Conservation (phyloP, 2,797 vertebrate genomes). For the Pangasius sanitwongsei region DNA sequence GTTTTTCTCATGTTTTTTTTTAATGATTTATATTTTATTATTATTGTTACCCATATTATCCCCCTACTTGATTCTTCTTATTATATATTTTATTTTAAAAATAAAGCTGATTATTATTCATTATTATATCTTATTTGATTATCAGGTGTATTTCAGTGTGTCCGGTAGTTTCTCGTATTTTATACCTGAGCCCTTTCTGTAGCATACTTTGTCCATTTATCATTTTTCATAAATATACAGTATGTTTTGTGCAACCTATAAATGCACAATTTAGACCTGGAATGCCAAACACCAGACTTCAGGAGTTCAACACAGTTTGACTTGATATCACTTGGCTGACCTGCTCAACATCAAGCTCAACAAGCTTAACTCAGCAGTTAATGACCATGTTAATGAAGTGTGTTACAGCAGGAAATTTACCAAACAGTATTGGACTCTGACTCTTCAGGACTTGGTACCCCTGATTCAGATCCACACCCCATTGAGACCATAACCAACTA, state of each 20-base stretch:
- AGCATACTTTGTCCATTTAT: slow-evolving; percentile 2
- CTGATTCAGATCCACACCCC: slow-evolving; percentile 30
- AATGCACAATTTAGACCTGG: not conserved
- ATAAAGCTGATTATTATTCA: slow-evolving; percentile 22
- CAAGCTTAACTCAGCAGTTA: not conserved
- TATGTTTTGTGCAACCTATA: slow-evolving; percentile 15
- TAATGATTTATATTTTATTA: not conserved
- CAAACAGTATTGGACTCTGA: not conserved
- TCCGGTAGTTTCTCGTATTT: not conserved
- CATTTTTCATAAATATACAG: slow-evolving; percentile 20
- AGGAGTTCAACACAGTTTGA: not conserved
- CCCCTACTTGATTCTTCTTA: not conserved
- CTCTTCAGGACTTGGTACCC: not conserved
- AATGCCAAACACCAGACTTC: not conserved
- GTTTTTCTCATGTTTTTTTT: not conserved
- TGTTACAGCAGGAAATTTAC: not conserved
- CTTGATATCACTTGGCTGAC: not conserved
- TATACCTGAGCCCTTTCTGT: not conserved
- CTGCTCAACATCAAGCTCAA: not conserved
- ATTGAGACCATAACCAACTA: slow-evolving; percentile 34
- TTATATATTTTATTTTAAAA: not conserved
- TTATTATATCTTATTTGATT: slow-evolving; percentile 38
- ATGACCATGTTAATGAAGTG: not conserved
- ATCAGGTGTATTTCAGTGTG: slow-evolving; percentile 51
- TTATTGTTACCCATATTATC: not conserved